phyloP scores from a whole-genome alignment of 2,113 vertebrate species.

The Chiloscyllium plagiosum region DNA sequence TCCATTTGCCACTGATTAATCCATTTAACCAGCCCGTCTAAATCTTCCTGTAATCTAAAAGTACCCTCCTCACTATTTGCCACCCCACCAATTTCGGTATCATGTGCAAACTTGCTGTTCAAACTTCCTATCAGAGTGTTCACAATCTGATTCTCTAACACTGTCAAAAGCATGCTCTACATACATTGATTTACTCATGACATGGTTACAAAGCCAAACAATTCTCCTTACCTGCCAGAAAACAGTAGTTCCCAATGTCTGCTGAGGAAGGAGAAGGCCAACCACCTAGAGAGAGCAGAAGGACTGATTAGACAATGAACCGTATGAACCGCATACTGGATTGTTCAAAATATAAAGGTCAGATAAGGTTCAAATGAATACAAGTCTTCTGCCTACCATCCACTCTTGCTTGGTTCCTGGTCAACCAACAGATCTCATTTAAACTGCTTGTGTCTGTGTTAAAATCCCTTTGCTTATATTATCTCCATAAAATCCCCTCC shows the following conservation, averaged over 20 bases:
- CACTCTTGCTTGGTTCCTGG: not conserved
- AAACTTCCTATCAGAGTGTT: no score
- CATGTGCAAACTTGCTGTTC: no score
- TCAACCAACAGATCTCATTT: not conserved
- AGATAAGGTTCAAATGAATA: not conserved
- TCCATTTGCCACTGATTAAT: no score
- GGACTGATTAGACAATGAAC: not conserved
- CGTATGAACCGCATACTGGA: not conserved
- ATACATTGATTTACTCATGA: not conserved
- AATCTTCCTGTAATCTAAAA: no score
- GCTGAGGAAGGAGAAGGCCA: conserved; percentile 87
- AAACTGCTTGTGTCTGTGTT: not conserved
- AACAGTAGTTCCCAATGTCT: conserved; percentile 77
- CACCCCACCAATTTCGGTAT: no score
- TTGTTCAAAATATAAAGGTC: not conserved
- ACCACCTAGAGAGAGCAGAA: conserved; percentile 68
- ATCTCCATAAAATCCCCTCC: not conserved
- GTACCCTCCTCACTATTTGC: no score
- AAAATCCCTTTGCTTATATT: not conserved
- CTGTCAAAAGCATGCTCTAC: not conserved
- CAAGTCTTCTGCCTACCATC: not conserved
- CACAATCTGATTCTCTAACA: not conserved
- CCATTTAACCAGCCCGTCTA: no score
- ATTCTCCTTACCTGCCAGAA: conserved; percentile 78
- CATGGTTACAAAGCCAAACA: not conserved